Conservation (phyloP, 2,797 vertebrate genomes). For the Pogoniulus pusillus region DNA sequence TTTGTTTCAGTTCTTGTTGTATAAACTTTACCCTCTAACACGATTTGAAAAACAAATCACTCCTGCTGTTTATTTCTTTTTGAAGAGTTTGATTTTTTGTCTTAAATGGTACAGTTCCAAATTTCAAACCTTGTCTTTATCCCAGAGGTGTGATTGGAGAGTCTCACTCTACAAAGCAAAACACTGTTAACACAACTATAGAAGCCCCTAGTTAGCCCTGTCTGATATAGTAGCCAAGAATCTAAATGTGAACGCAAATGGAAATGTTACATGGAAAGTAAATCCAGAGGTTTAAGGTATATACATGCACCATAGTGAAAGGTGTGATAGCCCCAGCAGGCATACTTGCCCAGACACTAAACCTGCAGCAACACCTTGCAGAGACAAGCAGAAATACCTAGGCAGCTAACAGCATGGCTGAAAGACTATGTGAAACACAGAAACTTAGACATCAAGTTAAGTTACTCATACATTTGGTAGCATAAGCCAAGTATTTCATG, state of each 20-base stretch:
- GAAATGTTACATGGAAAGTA: neutral
- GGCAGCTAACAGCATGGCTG: neutral
- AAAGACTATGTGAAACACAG: neutral
- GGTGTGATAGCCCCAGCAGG: neutral
- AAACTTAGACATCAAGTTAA: neutral
- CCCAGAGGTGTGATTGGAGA: neutral
- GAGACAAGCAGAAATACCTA: neutral
- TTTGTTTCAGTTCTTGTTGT: neutral
- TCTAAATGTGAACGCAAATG: neutral
- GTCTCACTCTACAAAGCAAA: neutral
- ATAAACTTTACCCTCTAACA: constrained; percentile 18
- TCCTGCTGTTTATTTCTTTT: constrained; percentile 17
- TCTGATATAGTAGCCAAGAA: neutral
- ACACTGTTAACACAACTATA: neutral
- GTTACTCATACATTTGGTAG: neutral
- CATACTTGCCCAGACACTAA: neutral
- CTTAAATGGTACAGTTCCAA: neutral
- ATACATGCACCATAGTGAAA: neutral
- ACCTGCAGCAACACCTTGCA: neutral
- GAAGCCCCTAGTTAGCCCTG: neutral
- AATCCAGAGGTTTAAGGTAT: neutral
- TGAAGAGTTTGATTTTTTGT: constrained; percentile 24
- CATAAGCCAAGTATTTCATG: neutral
- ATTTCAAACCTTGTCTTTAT: neutral
- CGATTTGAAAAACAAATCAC: constrained; percentile 31